Percentiles rank a stretch among this genome's conserved stretches.
Evolutionary conservation across 1,140 invertebrate species (phyloP).

Genomic region (Danaus melanippus): DNA sequence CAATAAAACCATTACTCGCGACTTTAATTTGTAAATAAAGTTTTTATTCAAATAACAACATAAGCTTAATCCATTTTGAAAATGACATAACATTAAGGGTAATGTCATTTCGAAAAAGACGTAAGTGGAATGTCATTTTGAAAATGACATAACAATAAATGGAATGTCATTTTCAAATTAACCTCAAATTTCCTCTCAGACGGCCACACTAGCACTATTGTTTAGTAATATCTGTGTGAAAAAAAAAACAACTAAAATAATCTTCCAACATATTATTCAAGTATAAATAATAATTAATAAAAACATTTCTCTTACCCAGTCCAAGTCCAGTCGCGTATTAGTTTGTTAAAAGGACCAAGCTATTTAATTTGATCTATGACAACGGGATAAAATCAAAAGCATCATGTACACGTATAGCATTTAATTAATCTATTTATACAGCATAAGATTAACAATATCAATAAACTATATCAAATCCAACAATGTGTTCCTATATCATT

Average conservation of each 20-base stretch:
- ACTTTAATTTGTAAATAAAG: too few species aligned
- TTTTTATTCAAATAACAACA: too few species aligned
- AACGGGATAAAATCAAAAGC: conserved; percentile 62
- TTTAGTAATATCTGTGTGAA: not conserved
- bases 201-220: too few species aligned
- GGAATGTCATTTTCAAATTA: too few species aligned
- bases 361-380: conserved; percentile 18
- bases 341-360: conserved; percentile 30
- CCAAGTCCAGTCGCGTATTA: conserved; percentile 33
- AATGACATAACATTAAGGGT: too few species aligned
- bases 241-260: conserved; percentile 12
- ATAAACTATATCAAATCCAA: conserved; percentile 73
- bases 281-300: conserved; percentile 34
- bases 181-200: too few species aligned
- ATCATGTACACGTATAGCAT: conserved; percentile 66
- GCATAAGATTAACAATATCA: conserved; percentile 71
- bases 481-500: conserved; percentile 66
- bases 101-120: too few species aligned
- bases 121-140: too few species aligned
- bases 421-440: conserved; percentile 72
- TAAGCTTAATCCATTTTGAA: too few species aligned
- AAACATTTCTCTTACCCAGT: conserved; percentile 54
- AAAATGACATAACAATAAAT: too few species aligned
- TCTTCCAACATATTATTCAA: conserved; percentile 36
- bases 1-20: too few species aligned